phyloP scores from a whole-genome alignment of 1,140 invertebrate species.

The Bacillus rossius region DNA sequence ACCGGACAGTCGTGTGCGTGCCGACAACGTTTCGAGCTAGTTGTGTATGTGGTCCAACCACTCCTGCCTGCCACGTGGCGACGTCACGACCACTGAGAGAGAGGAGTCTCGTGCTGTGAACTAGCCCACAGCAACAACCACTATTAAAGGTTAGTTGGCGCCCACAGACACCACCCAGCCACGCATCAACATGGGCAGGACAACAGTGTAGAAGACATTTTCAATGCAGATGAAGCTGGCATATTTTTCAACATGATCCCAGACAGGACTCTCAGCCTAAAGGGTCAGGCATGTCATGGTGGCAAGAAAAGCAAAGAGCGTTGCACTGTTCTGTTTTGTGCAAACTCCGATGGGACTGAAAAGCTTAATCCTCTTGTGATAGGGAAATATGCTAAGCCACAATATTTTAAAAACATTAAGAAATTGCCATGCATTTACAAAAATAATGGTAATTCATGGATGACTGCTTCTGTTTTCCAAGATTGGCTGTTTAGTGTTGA shows the following conservation, averaged over 20 bases:
- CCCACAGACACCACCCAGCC: no score
- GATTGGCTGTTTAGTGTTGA: slow-evolving; percentile 21
- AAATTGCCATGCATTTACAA: slow-evolving; percentile 30
- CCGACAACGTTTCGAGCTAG: no score
- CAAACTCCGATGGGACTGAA: slow-evolving; percentile 36
- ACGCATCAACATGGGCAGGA: no score
- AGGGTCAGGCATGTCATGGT: slow-evolving; percentile 31
- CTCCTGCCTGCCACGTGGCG: no score
- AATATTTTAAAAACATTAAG: slow-evolving; percentile 37
- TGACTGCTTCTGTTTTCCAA: slow-evolving; percentile 35
- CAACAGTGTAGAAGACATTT: slow-evolving; percentile 40
- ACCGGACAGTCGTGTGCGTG: no score
- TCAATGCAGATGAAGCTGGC: slow-evolving; percentile 45
- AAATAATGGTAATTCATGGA: slow-evolving; percentile 41
- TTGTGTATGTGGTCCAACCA: no score
- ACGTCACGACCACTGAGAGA: no score
- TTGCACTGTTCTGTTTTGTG: slow-evolving; percentile 35
- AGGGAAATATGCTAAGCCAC: slow-evolving; percentile 38
- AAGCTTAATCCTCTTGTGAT: slow-evolving; percentile 39
- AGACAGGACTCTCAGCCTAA: slow-evolving; percentile 34
- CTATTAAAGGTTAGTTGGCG: no score
- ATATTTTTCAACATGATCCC: slow-evolving; percentile 44
- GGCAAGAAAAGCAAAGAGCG: slow-evolving; percentile 39
- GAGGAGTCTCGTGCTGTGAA: no score
- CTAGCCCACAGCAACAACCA: no score